Percentiles rank a stretch among this genome's conserved stretches.
phyloP scores from a whole-genome alignment of 2,888 invertebrate genomes.

The Brenthis hecate region DNA sequence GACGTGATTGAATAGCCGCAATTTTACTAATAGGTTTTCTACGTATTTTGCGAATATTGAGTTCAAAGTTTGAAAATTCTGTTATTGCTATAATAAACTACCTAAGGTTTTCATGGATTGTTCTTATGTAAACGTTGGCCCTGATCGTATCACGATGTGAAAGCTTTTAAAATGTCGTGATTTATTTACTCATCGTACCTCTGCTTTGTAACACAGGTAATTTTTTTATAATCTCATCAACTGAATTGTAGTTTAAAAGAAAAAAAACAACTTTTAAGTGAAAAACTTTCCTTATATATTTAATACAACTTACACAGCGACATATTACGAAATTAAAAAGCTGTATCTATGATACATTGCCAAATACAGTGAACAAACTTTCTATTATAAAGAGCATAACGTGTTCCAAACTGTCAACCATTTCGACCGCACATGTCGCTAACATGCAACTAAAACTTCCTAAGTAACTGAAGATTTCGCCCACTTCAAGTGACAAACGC shows the following conservation, averaged over 20 bases:
- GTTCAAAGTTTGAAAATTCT: conserved; percentile 22
- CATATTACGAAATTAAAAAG: no score
- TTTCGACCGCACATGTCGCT: conserved; percentile 33
- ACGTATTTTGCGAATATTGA: conserved; percentile 13
- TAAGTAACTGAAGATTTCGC: conserved; percentile 61
- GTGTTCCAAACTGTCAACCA: conserved; percentile 22
- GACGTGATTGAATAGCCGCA: conserved; percentile 16
- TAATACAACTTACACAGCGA: no score
- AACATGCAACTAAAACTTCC: conserved; percentile 36
- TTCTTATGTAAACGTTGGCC: conserved; percentile 40
- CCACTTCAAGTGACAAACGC: conserved; percentile 72
- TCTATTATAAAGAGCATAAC: conserved; percentile 13
- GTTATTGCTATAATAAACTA: conserved; percentile 21
- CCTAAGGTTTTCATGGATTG: conserved; percentile 28
- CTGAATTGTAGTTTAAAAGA: no score
- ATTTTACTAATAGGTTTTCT: conserved; percentile 28
- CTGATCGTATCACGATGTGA: conserved; percentile 36
- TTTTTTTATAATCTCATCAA: conserved; percentile 15
- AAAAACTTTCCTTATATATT: no score
- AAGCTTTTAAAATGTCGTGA: conserved; percentile 26
- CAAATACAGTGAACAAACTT: conserved; percentile 1
- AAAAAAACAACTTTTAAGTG: no score
- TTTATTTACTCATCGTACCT: conserved; percentile 35
- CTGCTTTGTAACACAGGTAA: conserved; percentile 12
- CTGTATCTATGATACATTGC: neutral